A percentile compares a stretch with the other conserved stretches of the same genome.
These are phyloP conservation scores for Chromobotia macracanthus DNA, from an alignment of 2,797 vertebrate species.

Conservation along the genomic window DNA sequence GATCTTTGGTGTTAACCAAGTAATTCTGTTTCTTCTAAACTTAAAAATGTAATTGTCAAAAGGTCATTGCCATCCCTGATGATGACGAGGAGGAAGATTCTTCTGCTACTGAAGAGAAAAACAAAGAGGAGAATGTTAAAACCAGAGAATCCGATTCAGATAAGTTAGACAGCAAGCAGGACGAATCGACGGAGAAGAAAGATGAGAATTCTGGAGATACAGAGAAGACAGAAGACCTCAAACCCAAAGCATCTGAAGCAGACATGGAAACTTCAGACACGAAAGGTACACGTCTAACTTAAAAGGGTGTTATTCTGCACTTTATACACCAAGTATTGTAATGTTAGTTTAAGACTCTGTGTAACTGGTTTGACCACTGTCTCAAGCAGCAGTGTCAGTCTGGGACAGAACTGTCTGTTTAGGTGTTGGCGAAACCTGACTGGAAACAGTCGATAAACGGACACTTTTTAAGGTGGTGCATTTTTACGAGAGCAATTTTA, in stretches of 20 bases:
- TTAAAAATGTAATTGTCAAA: too few relatives aligned
- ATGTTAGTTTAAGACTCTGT: too few relatives aligned
- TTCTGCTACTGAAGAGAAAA: conserved; percentile 48
- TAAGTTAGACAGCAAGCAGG: conserved; percentile 54
- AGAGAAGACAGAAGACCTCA: conserved; percentile 64
- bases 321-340: too few relatives aligned
- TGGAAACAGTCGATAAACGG: too few relatives aligned
- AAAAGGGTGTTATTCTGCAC: too few relatives aligned
- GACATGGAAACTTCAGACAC: conserved; percentile 68
- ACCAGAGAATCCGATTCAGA: conserved; percentile 70
- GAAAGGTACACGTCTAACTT: conserved; percentile 76
- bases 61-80: conserved; percentile 79
- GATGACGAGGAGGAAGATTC: conserved; percentile 73
- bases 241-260: conserved; percentile 68
- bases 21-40: background rate
- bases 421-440: too few relatives aligned
- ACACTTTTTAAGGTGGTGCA: background rate
- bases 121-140: conserved; percentile 64
- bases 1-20: too few relatives aligned
- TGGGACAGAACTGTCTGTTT: too few relatives aligned
- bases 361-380: too few relatives aligned
- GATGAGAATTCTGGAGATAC: conserved; percentile 60
- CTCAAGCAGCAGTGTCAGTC: too few relatives aligned
- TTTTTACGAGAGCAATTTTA: background rate
- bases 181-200: conserved; percentile 63